Evolutionary conservation across 2,113 vertebrate species (phyloP).

Genomic region (Labeo catla): DNA sequence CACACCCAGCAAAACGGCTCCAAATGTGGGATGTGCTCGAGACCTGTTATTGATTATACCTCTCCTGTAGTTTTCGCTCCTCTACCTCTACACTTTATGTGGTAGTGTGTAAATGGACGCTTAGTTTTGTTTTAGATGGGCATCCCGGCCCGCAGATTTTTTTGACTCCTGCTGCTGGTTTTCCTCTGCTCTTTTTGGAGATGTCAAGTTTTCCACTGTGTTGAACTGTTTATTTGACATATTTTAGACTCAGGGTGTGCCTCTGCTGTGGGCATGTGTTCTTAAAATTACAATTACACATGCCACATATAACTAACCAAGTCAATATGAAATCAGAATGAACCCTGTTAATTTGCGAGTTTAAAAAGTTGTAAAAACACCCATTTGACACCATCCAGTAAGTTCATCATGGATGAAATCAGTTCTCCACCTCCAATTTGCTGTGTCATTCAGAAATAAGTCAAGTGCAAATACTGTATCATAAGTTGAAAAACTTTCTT

Average conservation of each 20-base stretch:
- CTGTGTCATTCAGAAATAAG: neutral
- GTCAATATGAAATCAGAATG: neutral
- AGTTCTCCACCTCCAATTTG: neutral
- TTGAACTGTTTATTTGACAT: constrained; percentile 15
- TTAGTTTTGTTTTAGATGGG: neutral
- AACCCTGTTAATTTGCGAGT: neutral
- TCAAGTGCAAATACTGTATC: neutral
- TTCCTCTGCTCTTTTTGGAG: constrained; percentile 3
- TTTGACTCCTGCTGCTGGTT: constrained; percentile 16
- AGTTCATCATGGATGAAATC: neutral
- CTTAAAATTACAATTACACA: neutral
- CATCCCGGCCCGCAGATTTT: neutral
- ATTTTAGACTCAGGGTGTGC: constrained; percentile 9
- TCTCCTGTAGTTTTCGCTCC: neutral
- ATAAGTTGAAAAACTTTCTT: neutral
- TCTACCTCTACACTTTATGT: constrained; percentile 5
- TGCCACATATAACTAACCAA: neutral
- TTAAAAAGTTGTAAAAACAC: neutral
- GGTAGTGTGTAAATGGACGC: neutral
- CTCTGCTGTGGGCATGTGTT: neutral
- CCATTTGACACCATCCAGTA: no score
- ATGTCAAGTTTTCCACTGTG: constrained; percentile 15
- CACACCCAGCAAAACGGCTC: constrained; percentile 51
- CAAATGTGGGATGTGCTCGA: constrained; percentile 40
- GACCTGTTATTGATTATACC: constrained; percentile 36